Evolutionary conservation across 2,797 vertebrate genomes (phyloP).

Genomic region (Picus viridis): DNA sequence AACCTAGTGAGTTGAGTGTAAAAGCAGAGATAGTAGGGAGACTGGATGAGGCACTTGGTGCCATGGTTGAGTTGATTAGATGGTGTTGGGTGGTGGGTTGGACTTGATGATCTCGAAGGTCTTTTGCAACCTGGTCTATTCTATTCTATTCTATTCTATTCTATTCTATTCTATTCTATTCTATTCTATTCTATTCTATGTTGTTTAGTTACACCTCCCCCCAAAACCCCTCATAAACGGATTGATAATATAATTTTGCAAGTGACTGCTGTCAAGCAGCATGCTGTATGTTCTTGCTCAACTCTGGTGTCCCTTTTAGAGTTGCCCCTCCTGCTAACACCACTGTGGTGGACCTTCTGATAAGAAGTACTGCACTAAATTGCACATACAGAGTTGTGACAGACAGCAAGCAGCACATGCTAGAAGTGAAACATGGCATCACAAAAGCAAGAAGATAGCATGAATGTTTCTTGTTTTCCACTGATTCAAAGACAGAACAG

Average conservation of each 20-base stretch:
- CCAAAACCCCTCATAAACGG: neutral
- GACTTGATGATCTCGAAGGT: too few relatives aligned
- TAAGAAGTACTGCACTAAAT: neutral
- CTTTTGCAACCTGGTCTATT: too few relatives aligned
- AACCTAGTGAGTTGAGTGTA: neutral
- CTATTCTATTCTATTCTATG: too few relatives aligned
- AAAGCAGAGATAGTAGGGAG: neutral
- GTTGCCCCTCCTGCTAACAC: neutral
- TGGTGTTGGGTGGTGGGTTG: too few relatives aligned
- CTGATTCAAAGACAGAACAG: neutral
- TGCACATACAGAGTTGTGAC: neutral
- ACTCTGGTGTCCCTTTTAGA: neutral
- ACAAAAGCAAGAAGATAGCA: neutral
- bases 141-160: too few relatives aligned
- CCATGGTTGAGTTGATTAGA: too few relatives aligned
- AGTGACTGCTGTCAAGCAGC: neutral
- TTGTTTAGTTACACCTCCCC: neutral
- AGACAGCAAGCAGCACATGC: neutral
- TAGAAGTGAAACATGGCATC: neutral
- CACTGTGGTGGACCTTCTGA: neutral
- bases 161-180: too few relatives aligned
- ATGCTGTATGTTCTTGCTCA: neutral
- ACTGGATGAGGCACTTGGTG: too few relatives aligned
- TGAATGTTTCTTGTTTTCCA: neutral
- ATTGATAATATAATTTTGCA: neutral